These are phyloP conservation scores for Echinarachnius parma DNA, from an alignment of 53 echinoderm and acorn worm species.

Conservation along the genomic window DNA sequence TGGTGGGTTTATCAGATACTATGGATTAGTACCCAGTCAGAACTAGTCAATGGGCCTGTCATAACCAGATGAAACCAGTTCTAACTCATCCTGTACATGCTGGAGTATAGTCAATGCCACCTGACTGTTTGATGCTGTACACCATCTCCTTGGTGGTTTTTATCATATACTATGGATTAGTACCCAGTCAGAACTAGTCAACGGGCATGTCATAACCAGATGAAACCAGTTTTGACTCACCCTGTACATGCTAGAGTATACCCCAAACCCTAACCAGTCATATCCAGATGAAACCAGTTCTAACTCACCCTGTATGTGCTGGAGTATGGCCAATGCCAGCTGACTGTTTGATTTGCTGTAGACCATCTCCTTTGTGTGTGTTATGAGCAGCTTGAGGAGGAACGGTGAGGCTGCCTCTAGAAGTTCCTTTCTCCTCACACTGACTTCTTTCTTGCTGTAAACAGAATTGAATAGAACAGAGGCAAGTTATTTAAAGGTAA, in stretches of 20 bases:
- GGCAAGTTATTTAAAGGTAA: too few species aligned
- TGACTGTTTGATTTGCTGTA: constrained; percentile 80
- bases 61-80: too few species aligned
- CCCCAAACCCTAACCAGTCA: too few species aligned
- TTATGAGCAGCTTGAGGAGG: constrained; percentile 60
- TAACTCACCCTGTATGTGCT: constrained; percentile 38
- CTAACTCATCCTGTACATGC: constrained; percentile 32
- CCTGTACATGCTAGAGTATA: too few species aligned
- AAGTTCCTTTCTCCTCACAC: constrained; percentile 62
- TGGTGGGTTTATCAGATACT: too few species aligned
- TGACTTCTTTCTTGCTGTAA: constrained; percentile 78
- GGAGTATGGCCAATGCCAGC: constrained; percentile 66
- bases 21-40: too few species aligned
- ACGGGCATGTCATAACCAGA: too few species aligned
- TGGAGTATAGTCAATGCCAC: constrained; percentile 67
- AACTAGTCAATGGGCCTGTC: too few species aligned
- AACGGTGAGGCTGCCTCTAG: constrained; percentile 58
- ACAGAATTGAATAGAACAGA: background rate
- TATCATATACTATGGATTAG: too few species aligned
- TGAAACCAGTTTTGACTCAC: too few species aligned
- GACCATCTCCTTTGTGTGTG: constrained; percentile 67
- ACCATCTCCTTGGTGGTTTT: constrained; percentile 74
- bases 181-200: too few species aligned
- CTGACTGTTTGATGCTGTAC: constrained; percentile 73
- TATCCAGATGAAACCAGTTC: too few species aligned